Base-by-base conservation (phyloP, 2,113 vertebrate genomes). In the Lepisosteus oculatus region DNA sequence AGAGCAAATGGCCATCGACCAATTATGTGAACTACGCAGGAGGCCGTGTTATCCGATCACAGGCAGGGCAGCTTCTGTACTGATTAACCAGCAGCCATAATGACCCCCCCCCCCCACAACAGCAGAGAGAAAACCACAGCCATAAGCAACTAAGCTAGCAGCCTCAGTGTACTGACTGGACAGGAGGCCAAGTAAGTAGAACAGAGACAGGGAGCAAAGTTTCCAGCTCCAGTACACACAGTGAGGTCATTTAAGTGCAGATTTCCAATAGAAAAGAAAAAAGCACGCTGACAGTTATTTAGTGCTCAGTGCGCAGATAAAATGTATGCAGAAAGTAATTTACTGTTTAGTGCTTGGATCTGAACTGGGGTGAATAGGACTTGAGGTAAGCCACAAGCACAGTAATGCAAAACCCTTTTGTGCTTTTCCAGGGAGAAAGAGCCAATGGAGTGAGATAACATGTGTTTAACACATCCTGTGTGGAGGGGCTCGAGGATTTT, bases 41-140 rank as follows among this genome's bases (percentile, higher is more conserved):
- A 71, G 80, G 84, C 85, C 81, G 72, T 47, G 89, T 83, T 85
- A 85, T 80, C 87, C 83, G 85, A 85, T 84, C 72, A 57, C 87
- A 83, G 82, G 73, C 82, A 88, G 84, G 83, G 87, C 71, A 81
- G 82, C 84, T 85, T 86, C 84, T 88, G 84, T 85, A 88, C 84
- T 90, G 77, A 93, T 92, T 92, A 92, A 94, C 90, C 81, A 83
- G 77, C 74, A 76, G 81, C 84, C 85, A 87, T 74, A 85, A 76
- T 81, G 76, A 91, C 89, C 80, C 83, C 83, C 79, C 82, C 15
- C 29, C 29, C 29, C 29, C 29, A 29, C 87, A 90, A 89, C 80
- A 85, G 79, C 74, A 45, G 65, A 68, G 80, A 62, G 63, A 68
- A 83, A 82, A 74, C 71, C 73, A 78, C 43, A 64, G 61, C 71